Evolutionary conservation across 30 jellyfish, hydroid and myxozoan genomes (phyloP).

Genomic region (Cassiopea andromeda): DNA sequence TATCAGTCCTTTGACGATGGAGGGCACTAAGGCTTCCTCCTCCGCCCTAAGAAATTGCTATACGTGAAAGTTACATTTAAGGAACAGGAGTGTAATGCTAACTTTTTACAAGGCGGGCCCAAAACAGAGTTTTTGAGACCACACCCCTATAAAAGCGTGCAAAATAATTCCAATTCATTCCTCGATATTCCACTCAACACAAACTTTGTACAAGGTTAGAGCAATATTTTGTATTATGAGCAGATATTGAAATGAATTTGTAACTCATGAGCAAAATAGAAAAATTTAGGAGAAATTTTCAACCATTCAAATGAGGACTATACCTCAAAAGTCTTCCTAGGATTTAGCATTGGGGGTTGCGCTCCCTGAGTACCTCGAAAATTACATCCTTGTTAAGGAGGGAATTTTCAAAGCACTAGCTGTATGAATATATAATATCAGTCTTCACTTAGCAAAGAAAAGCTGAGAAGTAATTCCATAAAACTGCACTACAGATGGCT

Average conservation of each 20-base stretch:
- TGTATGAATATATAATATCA: neutral
- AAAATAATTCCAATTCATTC: neutral
- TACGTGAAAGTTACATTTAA: no score
- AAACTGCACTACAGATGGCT: no score
- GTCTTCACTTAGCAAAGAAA: neutral
- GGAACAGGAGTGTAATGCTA: no score
- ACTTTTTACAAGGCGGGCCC: no score
- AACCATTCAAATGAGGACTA: no score
- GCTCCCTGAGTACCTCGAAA: neutral
- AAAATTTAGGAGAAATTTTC: no score
- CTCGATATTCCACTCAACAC: neutral
- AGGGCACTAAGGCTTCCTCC: neutral
- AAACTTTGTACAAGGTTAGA: no score
- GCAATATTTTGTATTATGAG: no score
- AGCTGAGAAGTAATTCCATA: neutral
- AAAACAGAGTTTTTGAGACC: neutral
- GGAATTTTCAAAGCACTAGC: neutral
- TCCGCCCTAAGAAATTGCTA: neutral
- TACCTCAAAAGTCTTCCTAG: no score
- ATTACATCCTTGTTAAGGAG: neutral
- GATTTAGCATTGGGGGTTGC: no score
- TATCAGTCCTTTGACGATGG: neutral
- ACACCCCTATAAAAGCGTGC: neutral
- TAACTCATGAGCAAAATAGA: no score
- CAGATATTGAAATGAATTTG: no score